A percentile compares a stretch with the other conserved stretches of the same genome.
These are phyloP conservation scores for Mola mola DNA, from an alignment of 2,113 vertebrate genomes.

Conservation along the genomic window DNA sequence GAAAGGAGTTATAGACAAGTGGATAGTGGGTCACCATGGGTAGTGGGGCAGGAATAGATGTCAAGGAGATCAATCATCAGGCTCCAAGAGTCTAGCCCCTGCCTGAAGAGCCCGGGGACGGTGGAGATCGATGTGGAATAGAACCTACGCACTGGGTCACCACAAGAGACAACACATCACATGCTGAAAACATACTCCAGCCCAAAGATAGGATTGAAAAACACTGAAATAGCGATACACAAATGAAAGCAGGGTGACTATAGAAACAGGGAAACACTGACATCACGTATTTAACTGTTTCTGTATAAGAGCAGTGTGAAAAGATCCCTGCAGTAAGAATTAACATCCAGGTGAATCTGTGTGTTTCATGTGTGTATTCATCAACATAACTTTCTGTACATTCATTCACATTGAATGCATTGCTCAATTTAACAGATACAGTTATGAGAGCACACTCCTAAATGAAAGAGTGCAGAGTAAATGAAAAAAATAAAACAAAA, in stretches of 20 bases:
- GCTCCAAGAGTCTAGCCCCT: slow-evolving; percentile 51
- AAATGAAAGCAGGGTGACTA: not conserved
- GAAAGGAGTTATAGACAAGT: slow-evolving; percentile 18
- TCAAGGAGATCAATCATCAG: slow-evolving; percentile 72
- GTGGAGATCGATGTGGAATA: slow-evolving; percentile 74
- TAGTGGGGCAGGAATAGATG: slow-evolving; percentile 36
- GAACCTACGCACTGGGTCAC: slow-evolving; percentile 61
- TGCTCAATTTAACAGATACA: slow-evolving; percentile 15
- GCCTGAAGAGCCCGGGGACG: slow-evolving; percentile 26
- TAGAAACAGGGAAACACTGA: too few relatives aligned
- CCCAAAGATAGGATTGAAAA: not conserved
- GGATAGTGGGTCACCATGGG: slow-evolving; percentile 9
- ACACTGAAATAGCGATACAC: not conserved
- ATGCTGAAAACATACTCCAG: slow-evolving; percentile 45
- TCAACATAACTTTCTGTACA: not conserved
- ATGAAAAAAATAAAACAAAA: slow-evolving; percentile 20
- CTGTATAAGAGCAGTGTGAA: too few relatives aligned
- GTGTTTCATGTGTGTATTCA: not conserved
- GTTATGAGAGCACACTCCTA: slow-evolving; percentile 21
- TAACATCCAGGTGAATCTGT: slow-evolving; percentile 6
- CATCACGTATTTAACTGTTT: too few relatives aligned
- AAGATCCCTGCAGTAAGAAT: slow-evolving; percentile 1
- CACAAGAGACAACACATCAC: slow-evolving; percentile 60
- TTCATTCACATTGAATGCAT: not conserved
- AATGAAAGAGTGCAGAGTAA: slow-evolving; percentile 41